Evolutionary conservation across 2,797 vertebrate species (phyloP), one percentile per base, ranked within the genome.

Genomic region (Lates japonicus): DNA sequence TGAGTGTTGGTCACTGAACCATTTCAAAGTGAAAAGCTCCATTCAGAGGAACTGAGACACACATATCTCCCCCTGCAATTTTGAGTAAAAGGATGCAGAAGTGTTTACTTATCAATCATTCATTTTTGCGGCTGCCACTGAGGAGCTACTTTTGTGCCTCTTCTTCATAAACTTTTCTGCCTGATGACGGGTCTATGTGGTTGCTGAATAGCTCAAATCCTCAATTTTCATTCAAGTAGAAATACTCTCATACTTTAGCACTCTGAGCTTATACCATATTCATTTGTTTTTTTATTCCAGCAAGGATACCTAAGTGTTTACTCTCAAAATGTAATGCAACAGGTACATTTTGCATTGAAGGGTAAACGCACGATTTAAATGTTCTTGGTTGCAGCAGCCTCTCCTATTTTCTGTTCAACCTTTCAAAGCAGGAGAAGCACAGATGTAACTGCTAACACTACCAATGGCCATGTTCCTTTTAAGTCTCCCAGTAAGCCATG

Each of bases 91-190:
- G 14, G 29, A 75, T 54, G 25, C 46, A 35, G 9, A 33, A 14
- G 13, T 58, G 41, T 42, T 55, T 60, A 55, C 35, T 69, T 46
- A 62, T 69, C 37, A 70, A 63, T 74, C 62, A 29, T 54, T 35
- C 5, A 49, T 76, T 69, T 59, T 51, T 41, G 19, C 1, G 1
- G 35, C 48, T 69, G 39, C 16, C 51, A 55, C 12, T 25, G 39
- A 46, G 16, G 14, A 62, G 14, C 33, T 63, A 37, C 25, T 59
- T 42, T 14, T 52, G 17, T 71, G 16, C 9, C 13, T 19, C 3
- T 31, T 39, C 33, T 10, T 57, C 22, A 29, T 20, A 12, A 33
- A 4, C 25, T 29, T 29, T 29, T 29, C 25, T 29, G 25, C 25
- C 25, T 29, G 25, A 58, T 33, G 19, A 17, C 42, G 5, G 3